Base-by-base conservation (phyloP, 2,888 invertebrate genomes). In the Julus scanicus region DNA sequence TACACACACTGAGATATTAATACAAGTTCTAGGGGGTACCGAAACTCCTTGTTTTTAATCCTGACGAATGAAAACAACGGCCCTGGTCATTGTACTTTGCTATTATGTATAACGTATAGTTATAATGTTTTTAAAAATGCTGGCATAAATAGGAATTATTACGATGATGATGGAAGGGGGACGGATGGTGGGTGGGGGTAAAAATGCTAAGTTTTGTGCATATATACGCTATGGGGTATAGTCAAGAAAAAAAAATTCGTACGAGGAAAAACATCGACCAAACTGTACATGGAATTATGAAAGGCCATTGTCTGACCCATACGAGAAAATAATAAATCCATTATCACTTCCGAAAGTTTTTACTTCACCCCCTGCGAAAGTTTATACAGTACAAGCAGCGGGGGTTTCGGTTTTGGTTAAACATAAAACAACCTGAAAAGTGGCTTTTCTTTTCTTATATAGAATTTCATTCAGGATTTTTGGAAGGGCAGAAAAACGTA, bases 41-140 rank as follows among this genome's bases (percentile, higher is more conserved):
- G 2, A 29, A 80, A 80, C 80, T 80, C 13, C 80, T 80, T 37
- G 80, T 80, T 80, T 29, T 80, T 80, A 80, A 37, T 80, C 29
- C 37, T 80, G 80, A 80, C 80, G 80, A 80, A 29, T 80, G 80
- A 80, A 37, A 29, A 15, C 80, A 80, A 39, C 80, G 37, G 80
- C 80, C 29, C 80, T 80, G 80, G 80, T 80, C 80, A 80, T 80
- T 80, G 80, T 80, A 80, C 80, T 80, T 80, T 80, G 37, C 80
- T 80, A 80, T 80, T 39, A 80, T 80, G 80, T 80, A 80, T 80
- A 80, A 80, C 80, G 80, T 80, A 39, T 80, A 80, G 80, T 80
- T 80, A 80, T 80, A 37, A 80, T 80, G 80, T 80, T 80, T 80
- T 80, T 1, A 80, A 80, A 80, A 80, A 37, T 37, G 6, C 15